A percentile compares a stretch with the other conserved stretches of the same genome.
Evolutionary conservation across 2,113 vertebrate species (phyloP).

Genomic region (Hippocampus comes): DNA sequence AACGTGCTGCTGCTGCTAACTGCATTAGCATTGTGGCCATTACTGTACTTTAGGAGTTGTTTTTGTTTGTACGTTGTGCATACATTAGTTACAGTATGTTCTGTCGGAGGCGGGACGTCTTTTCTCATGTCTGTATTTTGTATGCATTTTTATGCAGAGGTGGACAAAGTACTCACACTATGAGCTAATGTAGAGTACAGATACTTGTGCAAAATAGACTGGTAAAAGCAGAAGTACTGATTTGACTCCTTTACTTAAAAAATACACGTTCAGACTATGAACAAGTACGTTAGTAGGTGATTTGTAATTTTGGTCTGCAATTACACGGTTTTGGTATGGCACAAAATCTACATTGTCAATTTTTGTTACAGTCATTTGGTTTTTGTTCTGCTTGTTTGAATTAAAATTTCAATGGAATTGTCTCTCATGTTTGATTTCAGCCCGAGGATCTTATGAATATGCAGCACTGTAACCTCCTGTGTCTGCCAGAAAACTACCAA

Average conservation of each 20-base stretch:
- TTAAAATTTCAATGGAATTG: background rate
- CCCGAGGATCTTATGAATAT: slow-evolving; percentile 16
- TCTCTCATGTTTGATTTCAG: background rate
- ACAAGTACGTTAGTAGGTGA: too few relatives aligned
- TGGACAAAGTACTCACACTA: background rate
- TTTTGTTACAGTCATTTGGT: background rate
- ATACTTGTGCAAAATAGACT: background rate
- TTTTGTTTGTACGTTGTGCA: background rate
- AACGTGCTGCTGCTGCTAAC: background rate
- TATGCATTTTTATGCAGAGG: background rate
- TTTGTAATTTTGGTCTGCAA: too few relatives aligned
- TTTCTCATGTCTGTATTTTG: background rate
- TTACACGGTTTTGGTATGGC: too few relatives aligned
- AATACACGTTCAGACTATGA: too few relatives aligned
- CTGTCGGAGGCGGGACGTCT: background rate
- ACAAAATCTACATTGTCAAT: too few relatives aligned
- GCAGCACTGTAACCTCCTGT: slow-evolving; percentile 16
- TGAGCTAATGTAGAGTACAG: background rate
- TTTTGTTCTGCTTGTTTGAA: background rate
- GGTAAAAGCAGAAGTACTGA: background rate
- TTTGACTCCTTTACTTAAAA: too few relatives aligned
- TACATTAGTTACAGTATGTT: background rate
- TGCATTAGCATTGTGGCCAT: background rate
- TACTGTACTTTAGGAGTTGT: background rate
- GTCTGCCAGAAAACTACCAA: slow-evolving; percentile 18